Base-by-base conservation (phyloP, 1,140 invertebrate species). In the Anoplophora glabripennis region DNA sequence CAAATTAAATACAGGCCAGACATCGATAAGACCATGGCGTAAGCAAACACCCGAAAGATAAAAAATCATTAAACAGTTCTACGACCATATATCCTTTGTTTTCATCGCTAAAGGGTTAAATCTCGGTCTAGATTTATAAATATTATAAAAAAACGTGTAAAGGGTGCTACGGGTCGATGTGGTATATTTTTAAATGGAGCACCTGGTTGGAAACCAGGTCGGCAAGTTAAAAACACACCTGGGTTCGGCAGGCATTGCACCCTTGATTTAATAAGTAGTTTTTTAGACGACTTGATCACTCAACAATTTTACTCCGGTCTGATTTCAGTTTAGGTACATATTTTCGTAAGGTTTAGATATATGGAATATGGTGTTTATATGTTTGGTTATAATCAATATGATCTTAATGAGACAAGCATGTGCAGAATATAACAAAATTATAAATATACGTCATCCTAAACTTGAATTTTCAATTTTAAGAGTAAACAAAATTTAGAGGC, bases 241-340 rank as follows among this genome's bases (percentile, higher is more conserved):
- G 38, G 38, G 38, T 12, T 41, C n/a, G 15, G 38, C 15, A 12
- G 38, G n/a, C 51, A 42, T 53, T n/a, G 51, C 51, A 53, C 51
- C 51, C 51, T 53, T 53, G 51, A 53, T 53, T 53, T 53, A 53
- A 53, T 53, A 53, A 53, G 51, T 53, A 41, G 35, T 53, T 53
- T 53, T 53, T 53, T 53, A 18, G 15, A 53, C 37, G 37, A 49
- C 34, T 49, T 28, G 34, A 49, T 49, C 47, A 34, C 10, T 49
- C 47, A 46, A 28, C 44, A 28, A 3, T 28, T 28, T 28, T 28
- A 28, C 21, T 28, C 21, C 7, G 17, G 44, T 21, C 18, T 15
- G 44, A 46, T 15, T 46, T 46, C 21, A 28, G 21, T 28, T 3
- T 3, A 28, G 21, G 5, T 28, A 28, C 21, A 28, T 2, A 28